These are phyloP conservation scores for Bombus sibiricus DNA, from an alignment of 1,140 invertebrate species.

Conservation along the genomic window DNA sequence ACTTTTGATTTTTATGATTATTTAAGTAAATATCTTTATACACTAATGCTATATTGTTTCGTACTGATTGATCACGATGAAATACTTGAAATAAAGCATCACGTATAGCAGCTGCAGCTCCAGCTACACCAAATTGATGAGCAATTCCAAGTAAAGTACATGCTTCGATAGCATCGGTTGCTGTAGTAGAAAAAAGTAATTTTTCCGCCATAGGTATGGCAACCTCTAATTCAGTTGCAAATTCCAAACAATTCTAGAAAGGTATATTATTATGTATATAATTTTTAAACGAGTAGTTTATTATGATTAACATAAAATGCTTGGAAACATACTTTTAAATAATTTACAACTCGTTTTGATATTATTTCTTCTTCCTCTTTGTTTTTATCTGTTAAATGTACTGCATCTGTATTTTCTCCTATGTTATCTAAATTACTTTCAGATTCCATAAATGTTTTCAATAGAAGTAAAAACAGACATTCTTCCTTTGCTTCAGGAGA, in stretches of 20 bases:
- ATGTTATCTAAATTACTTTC: constrained; percentile 37
- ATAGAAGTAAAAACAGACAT: constrained; percentile 73
- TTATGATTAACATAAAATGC: constrained; percentile 72
- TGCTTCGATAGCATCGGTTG: constrained; percentile 91
- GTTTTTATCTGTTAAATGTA: not conserved
- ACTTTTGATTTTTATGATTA: constrained; percentile 59
- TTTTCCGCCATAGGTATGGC: constrained; percentile 88
- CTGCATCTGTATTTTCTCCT: constrained; percentile 37
- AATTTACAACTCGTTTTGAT: constrained; percentile 72
- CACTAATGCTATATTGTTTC: constrained; percentile 85
- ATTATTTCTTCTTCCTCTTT: constrained; percentile 71
- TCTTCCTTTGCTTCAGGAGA: constrained; percentile 69
- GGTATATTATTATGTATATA: constrained; percentile 73
- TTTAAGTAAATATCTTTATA: constrained; percentile 87
- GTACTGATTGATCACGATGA: constrained; percentile 83
- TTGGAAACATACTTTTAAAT: constrained; percentile 73
- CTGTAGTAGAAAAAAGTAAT: constrained; percentile 89
- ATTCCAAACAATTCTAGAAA: constrained; percentile 86
- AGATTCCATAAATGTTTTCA: constrained; percentile 79
- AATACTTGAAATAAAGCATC: constrained; percentile 89
- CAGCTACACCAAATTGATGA: constrained; percentile 89
- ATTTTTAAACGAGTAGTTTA: not conserved
- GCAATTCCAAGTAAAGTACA: constrained; percentile 93
- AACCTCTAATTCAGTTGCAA: constrained; percentile 87
- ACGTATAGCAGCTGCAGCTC: constrained; percentile 87